Evolutionary conservation across 2,888 invertebrate genomes (phyloP), one percentile per base, ranked within the genome.

Genomic region (Lasioglossum vierecki): DNA sequence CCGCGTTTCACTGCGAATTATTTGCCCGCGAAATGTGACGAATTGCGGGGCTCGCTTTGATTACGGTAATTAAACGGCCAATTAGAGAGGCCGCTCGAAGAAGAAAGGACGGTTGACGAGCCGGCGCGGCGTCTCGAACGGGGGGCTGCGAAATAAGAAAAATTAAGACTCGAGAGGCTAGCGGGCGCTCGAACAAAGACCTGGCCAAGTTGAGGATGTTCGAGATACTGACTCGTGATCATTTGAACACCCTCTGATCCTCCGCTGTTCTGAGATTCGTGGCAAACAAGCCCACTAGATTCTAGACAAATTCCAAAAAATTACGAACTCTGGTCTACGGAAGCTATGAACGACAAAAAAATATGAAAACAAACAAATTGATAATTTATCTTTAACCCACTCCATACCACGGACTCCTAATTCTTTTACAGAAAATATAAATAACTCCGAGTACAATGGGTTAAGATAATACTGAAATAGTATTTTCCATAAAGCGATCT

Each of bases 41-140:
- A 92, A 91, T 92, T 90, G 87, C 80, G 86, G 84, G 79, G 75
- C 77, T 85, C 87, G 82, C 93, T 93, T 93, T 93, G 91, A 93
- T 93, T 92, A 91, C 83, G 85, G 90, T 91, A 92, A 93, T 92
- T 92, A 93, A 93, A 91, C 91, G 90, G 88, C 92, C 92, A 93
- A 93, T 93, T 93, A 93, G 91, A 88, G 78, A 66, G 68, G 39
- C 53, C 13, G 66, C 30, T 13, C 73, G 18, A 22, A n/a, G 46
- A 77, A 63, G 77, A 74, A 70, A 71, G 30, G 68, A 53, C 49
- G 71, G 63, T 71, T 70, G 72, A 76, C 70, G 72, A 78, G 68
- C 26, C 26, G 30, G 15, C 46, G 15, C 13, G 44, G 44, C 13
- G 78, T 35, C n/a, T 60, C 44, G 41, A 39, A 53, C 70, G 68